Evolutionary conservation across 1,140 invertebrate genomes (phyloP).

Genomic region (Physella acuta): DNA sequence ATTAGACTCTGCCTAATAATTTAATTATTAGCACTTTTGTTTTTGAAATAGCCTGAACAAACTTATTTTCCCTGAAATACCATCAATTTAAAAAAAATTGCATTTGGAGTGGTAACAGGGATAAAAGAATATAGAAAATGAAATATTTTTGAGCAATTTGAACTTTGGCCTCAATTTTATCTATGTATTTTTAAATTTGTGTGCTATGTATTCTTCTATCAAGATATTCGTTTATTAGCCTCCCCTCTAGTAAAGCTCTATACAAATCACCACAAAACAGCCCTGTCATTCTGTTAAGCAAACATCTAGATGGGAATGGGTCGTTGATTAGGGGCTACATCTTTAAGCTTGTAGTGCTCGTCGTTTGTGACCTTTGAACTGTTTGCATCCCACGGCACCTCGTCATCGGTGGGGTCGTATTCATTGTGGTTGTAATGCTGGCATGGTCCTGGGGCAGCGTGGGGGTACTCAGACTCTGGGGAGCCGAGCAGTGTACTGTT

Average conservation of each 20-base stretch:
- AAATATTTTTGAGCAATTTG: not conserved
- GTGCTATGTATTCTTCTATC: not conserved
- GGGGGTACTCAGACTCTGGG: not conserved
- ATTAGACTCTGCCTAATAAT: too few relatives aligned
- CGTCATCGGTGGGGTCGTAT: constrained; percentile 7
- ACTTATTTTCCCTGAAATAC: too few relatives aligned
- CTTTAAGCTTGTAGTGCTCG: not conserved
- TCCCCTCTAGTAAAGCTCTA: not conserved
- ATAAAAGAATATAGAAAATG: not conserved
- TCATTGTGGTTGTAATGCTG: not conserved
- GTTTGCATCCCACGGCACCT: not conserved
- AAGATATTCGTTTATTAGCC: not conserved
- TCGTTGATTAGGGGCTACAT: constrained; percentile 2
- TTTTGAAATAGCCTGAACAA: too few relatives aligned
- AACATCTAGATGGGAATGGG: constrained; percentile 2
- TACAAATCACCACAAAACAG: too few relatives aligned
- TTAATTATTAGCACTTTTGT: too few relatives aligned
- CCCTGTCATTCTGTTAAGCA: not conserved
- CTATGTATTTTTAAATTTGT: not conserved
- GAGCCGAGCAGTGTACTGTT: not conserved
- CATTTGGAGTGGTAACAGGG: too few relatives aligned
- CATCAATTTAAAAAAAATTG: too few relatives aligned
- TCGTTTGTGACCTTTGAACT: not conserved
- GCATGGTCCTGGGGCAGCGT: not conserved
- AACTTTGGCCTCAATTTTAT: not conserved